Evolutionary conservation across 1,140 invertebrate species (phyloP).

Genomic region (Akabosia matsudoensis): DNA sequence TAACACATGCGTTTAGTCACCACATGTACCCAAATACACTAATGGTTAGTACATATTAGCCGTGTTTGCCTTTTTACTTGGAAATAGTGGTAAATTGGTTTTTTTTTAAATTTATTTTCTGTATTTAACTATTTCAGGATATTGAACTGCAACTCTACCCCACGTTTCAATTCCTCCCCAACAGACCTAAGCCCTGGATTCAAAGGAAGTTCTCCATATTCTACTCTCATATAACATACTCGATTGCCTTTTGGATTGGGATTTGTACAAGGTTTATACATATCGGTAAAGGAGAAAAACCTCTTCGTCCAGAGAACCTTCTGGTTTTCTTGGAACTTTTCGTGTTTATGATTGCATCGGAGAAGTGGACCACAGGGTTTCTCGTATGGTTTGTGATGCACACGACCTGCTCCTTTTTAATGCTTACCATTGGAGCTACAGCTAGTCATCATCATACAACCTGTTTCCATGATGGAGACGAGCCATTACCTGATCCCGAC

Average conservation of each 20-base stretch:
- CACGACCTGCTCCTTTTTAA: constrained; percentile 58
- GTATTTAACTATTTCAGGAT: neutral
- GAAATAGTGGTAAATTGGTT: too few relatives aligned
- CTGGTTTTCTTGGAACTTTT: constrained; percentile 33
- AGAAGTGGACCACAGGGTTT: constrained; percentile 15
- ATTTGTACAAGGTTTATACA: neutral
- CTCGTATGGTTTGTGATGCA: constrained; percentile 46
- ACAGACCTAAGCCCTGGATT: neutral
- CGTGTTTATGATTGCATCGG: constrained; percentile 9
- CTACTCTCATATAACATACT: neutral
- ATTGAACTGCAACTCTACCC: neutral
- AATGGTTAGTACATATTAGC: constrained; percentile 48
- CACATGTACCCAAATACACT: constrained; percentile 76
- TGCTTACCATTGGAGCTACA: constrained; percentile 65
- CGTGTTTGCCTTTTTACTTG: neutral
- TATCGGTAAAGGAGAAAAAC: neutral
- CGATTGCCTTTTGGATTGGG: neutral
- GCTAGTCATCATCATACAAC: constrained; percentile 66
- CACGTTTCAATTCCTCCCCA: constrained; percentile 4
- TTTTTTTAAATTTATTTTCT: too few relatives aligned
- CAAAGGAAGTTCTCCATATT: neutral
- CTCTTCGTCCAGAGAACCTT: constrained; percentile 23
- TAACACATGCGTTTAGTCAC: constrained; percentile 73
- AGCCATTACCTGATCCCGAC: constrained; percentile 43
- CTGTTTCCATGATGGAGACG: constrained; percentile 78